Conservation (phyloP, 37 sponge, comb jelly and placozoan genomes). For the Eunapius fragilis region DNA sequence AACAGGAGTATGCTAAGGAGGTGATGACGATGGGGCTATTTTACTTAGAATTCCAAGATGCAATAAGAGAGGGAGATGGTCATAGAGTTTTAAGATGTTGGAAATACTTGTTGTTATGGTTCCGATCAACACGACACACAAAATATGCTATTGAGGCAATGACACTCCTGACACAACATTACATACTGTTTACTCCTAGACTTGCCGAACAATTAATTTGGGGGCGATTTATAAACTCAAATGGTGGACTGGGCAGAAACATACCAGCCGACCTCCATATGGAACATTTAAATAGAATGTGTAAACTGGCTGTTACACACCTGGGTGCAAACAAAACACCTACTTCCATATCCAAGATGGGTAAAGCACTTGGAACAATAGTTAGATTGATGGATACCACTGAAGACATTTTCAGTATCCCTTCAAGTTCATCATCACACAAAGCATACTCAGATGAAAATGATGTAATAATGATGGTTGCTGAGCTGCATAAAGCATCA, state of each 20-base stretch:
- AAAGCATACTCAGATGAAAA: background rate
- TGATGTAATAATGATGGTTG: background rate
- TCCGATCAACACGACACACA: background rate
- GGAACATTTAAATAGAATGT: slow-evolving; percentile 1
- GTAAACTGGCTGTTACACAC: background rate
- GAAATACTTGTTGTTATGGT: too few species aligned
- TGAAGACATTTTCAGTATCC: background rate
- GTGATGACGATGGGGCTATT: too few species aligned
- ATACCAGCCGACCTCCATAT: background rate
- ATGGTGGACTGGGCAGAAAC: background rate
- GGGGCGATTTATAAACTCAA: background rate
- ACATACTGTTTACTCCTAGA: background rate
- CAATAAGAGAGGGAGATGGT: too few species aligned
- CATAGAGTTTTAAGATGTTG: too few species aligned
- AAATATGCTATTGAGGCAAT: background rate
- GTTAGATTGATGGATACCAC: background rate
- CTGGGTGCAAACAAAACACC: slow-evolving; percentile 10
- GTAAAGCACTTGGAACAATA: background rate
- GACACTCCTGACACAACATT: background rate
- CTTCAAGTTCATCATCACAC: background rate
- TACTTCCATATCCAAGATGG: background rate
- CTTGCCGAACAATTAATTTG: background rate
- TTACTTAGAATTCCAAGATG: too few species aligned
- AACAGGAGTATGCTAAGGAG: too few species aligned
- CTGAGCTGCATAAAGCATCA: background rate